phyloP scores from a whole-genome alignment of 2,797 vertebrate genomes.

The Neoniphon sammara region DNA sequence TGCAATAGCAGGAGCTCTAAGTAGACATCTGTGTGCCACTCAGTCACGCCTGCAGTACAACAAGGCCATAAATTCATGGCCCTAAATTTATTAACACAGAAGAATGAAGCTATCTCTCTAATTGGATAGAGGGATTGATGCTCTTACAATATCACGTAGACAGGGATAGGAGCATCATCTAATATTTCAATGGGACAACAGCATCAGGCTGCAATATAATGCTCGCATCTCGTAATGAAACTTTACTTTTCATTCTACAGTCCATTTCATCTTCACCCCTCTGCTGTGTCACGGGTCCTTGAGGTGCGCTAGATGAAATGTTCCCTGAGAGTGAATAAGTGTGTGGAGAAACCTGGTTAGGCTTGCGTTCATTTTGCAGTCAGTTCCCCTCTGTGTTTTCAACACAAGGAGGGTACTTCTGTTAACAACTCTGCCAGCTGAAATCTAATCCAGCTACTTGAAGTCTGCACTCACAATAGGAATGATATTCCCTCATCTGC shows the following conservation, averaged over 20 bases:
- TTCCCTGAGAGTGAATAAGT: conserved; percentile 68
- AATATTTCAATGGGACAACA: conserved; percentile 56
- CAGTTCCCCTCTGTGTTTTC: conserved; percentile 61
- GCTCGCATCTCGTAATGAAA: conserved; percentile 75
- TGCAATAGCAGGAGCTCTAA: conserved; percentile 31
- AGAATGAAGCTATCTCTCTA: conserved; percentile 41
- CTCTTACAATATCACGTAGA: conserved; percentile 8
- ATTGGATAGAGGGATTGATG: conserved; percentile 43
- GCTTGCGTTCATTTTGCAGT: conserved; percentile 66
- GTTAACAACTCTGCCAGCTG: conserved; percentile 66
- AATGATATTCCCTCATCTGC: conserved; percentile 54
- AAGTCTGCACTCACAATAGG: conserved; percentile 53
- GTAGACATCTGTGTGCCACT: conserved; percentile 33
- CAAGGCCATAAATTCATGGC: conserved; percentile 45
- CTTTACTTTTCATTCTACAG: conserved; percentile 79
- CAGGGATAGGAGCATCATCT: conserved; percentile 28
- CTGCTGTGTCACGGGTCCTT: conserved; percentile 63
- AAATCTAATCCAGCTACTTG: conserved; percentile 73
- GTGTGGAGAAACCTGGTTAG: conserved; percentile 61
- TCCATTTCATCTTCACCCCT: conserved; percentile 67
- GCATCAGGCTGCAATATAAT: conserved; percentile 50
- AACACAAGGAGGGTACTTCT: conserved; percentile 69
- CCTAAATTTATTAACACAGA: conserved; percentile 52
- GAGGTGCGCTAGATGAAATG: conserved; percentile 61
- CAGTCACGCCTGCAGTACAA: conserved; percentile 18